Evolutionary conservation across 2,888 invertebrate species (phyloP).

Genomic region (Elegia similella): DNA sequence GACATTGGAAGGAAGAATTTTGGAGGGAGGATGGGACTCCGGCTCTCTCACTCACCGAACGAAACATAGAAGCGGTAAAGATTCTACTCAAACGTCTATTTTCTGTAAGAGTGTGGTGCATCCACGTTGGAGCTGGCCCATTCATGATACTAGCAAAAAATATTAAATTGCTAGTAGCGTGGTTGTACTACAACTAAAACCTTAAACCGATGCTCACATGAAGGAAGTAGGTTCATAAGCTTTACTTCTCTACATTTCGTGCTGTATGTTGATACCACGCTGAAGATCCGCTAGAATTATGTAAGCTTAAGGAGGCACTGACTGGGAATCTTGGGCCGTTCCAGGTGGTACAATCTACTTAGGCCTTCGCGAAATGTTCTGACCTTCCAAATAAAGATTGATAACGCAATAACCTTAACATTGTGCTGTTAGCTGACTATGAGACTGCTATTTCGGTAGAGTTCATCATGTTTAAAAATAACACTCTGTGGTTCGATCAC

Average conservation of each 20-base stretch:
- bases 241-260: neutral
- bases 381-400: slow-evolving; percentile 1
- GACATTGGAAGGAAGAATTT: too few relatives aligned
- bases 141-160: too few relatives aligned
- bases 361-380: neutral
- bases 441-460: neutral
- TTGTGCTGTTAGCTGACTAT: neutral
- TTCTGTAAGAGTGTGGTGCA: too few relatives aligned
- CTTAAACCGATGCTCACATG: too few relatives aligned
- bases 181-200: too few relatives aligned
- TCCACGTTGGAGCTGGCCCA: too few relatives aligned
- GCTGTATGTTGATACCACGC: neutral
- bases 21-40: too few relatives aligned
- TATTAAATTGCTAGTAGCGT: too few relatives aligned
- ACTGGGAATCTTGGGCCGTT: neutral
- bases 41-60: too few relatives aligned
- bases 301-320: slow-evolving; percentile 1
- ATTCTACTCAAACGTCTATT: too few relatives aligned
- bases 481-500: neutral
- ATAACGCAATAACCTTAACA: neutral
- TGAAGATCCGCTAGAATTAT: slow-evolving; percentile 2
- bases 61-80: too few relatives aligned
- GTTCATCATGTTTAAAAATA: neutral
- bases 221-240: too few relatives aligned
- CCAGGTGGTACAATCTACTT: slow-evolving; percentile 4